Evolutionary conservation across 2,797 vertebrate genomes (phyloP).

Genomic region (Cygnus olor): DNA sequence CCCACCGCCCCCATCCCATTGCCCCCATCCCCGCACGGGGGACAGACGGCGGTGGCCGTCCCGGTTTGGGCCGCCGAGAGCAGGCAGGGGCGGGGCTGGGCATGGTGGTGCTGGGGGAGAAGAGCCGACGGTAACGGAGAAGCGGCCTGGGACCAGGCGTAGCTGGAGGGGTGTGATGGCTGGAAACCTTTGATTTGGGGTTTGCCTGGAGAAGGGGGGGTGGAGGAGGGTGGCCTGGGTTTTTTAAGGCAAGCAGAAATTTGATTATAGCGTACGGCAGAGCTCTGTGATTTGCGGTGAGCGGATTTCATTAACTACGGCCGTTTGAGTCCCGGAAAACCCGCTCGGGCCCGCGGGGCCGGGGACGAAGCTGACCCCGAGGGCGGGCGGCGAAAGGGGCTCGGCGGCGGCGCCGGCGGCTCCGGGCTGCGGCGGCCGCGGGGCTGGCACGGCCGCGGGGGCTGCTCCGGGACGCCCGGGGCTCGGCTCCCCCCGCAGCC

Average conservation of each 20-base stretch:
- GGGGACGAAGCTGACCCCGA: not conserved
- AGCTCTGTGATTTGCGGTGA: slow-evolving; percentile 61
- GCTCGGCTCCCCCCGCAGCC: not conserved
- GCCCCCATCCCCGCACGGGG: not conserved
- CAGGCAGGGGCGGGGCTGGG: not conserved
- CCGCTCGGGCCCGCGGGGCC: not conserved
- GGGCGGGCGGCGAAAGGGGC: not conserved
- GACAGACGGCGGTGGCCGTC: not conserved
- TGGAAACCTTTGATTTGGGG: slow-evolving; percentile 62
- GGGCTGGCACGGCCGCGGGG: not conserved
- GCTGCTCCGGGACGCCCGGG: not conserved
- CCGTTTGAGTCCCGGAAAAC: not conserved
- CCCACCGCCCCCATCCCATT: not conserved
- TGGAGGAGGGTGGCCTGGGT: slow-evolving; percentile 33
- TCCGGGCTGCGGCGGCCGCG: not conserved
- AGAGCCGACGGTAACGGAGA: not conserved
- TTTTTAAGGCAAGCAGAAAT: slow-evolving; percentile 61
- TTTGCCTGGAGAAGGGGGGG: slow-evolving; percentile 13
- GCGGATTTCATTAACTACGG: slow-evolving; percentile 54
- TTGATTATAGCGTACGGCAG: slow-evolving; percentile 56
- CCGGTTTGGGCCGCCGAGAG: not conserved
- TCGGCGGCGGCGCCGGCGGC: not conserved
- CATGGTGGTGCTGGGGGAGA: not conserved
- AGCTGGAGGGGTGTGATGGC: slow-evolving; percentile 19
- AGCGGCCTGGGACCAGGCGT: not conserved